Conservation (phyloP, 2,113 vertebrate species). For the Psammodynastes pulverulentus region DNA sequence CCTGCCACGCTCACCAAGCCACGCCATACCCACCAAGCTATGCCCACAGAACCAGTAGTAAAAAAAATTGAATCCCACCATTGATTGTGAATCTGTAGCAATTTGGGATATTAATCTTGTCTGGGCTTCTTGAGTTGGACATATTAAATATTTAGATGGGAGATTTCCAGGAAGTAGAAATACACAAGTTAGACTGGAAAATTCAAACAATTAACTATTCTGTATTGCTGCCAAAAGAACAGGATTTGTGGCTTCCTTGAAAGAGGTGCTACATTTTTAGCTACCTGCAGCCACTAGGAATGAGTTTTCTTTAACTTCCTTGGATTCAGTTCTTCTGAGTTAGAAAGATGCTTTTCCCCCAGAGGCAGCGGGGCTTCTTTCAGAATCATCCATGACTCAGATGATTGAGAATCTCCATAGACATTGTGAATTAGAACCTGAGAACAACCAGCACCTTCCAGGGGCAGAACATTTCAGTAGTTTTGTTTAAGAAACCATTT, state of each 20-base stretch:
- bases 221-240: not conserved
- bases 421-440: not conserved
- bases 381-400: not conserved
- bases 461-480: not conserved
- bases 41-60: too few relatives aligned
- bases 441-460: not conserved
- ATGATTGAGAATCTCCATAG: not conserved
- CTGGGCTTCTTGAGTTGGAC: not conserved
- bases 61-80: too few relatives aligned
- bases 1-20: too few relatives aligned
- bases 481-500: not conserved
- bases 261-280: not conserved
- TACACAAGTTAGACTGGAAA: not conserved
- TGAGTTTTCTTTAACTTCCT: not conserved
- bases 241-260: not conserved
- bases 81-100: not conserved
- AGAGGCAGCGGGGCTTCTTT: not conserved
- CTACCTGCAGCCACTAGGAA: not conserved
- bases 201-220: not conserved
- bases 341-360: not conserved
- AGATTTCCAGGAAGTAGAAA: not conserved
- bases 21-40: too few relatives aligned
- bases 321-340: not conserved
- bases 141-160: not conserved
- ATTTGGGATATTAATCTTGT: not conserved